These are phyloP conservation scores for Bombus polaris DNA, from an alignment of 1,140 invertebrate genomes.

Conservation along the genomic window DNA sequence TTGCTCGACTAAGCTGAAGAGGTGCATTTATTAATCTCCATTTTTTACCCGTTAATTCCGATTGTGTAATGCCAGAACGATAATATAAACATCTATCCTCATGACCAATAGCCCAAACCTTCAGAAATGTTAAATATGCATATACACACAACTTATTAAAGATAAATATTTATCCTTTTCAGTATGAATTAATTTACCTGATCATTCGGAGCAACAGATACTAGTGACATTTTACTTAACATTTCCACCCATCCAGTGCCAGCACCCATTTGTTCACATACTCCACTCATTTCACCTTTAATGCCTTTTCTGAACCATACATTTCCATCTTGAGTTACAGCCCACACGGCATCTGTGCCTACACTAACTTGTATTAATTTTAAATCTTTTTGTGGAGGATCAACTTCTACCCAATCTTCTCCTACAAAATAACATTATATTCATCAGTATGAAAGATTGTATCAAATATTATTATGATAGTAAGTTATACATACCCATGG, in stretches of 20 bases:
- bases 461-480: neutral
- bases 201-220: constrained; percentile 94
- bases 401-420: constrained; percentile 91
- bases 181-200: constrained; percentile 84
- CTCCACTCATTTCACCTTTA: constrained; percentile 87
- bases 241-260: constrained; percentile 93
- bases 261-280: constrained; percentile 88
- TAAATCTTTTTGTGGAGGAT: constrained; percentile 87
- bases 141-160: constrained; percentile 1
- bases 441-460: neutral
- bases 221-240: constrained; percentile 91
- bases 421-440: constrained; percentile 79
- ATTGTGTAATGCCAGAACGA: constrained; percentile 88
- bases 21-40: constrained; percentile 91
- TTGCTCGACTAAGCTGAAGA: constrained; percentile 90
- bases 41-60: constrained; percentile 93
- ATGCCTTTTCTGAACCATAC: constrained; percentile 96
- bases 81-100: constrained; percentile 91
- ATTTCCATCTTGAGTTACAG: constrained; percentile 90
- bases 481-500: constrained; percentile 83
- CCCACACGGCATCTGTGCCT: constrained; percentile 94
- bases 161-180: neutral
- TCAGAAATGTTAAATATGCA: constrained; percentile 30
- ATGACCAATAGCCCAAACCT: constrained; percentile 87
- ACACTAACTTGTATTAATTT: constrained; percentile 91